Conservation (phyloP, 2,113 vertebrate species). For the Cynopterus brachyotis region DNA sequence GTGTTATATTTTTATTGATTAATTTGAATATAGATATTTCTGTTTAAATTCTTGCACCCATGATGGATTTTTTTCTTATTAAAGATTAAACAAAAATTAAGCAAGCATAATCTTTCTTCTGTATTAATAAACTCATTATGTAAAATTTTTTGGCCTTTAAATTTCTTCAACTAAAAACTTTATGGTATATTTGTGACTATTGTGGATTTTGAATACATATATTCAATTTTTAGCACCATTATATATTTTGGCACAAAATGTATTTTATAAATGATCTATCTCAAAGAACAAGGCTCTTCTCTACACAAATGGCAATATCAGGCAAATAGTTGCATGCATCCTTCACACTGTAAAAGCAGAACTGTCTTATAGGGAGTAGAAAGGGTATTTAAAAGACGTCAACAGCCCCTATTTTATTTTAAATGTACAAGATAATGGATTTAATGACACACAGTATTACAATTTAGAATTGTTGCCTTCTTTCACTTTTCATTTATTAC, state of each 20-base stretch:
- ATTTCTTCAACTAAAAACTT: not conserved
- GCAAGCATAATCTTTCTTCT: not conserved
- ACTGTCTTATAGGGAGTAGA: not conserved
- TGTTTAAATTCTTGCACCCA: not conserved
- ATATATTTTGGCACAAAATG: not conserved
- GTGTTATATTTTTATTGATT: not conserved
- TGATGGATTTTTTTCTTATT: not conserved
- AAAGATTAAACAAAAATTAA: not conserved
- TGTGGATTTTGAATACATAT: not conserved
- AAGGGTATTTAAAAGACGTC: not conserved
- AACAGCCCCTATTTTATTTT: not conserved
- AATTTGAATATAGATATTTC: not conserved
- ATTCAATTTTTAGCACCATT: not conserved
- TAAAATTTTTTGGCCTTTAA: not conserved
- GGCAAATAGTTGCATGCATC: not conserved
- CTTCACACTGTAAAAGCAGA: not conserved
- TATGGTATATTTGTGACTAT: not conserved
- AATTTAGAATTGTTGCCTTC: not conserved
- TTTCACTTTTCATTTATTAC: constrained; percentile 6
- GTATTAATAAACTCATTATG: not conserved
- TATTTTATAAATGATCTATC: not conserved
- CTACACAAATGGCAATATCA: not conserved
- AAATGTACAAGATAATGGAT: not conserved
- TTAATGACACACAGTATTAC: not conserved
- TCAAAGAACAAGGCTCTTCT: not conserved